These are phyloP conservation scores for Hermaeophaga mercurialis DNA, from an alignment of 2,888 invertebrate genomes.

Conservation along the genomic window DNA sequence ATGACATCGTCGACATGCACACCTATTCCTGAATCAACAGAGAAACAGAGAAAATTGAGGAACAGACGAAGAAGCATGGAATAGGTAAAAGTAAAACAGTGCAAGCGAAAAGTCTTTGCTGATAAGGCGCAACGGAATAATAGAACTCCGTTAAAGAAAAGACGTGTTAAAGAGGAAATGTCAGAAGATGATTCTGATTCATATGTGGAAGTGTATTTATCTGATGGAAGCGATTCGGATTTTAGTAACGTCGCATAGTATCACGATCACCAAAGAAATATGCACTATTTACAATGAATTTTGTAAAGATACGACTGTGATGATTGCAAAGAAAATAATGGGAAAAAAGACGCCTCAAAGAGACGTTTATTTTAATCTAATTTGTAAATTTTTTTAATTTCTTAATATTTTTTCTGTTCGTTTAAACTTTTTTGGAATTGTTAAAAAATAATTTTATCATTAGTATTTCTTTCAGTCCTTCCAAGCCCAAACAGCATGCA, in stretches of 20 bases:
- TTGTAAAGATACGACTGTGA: no score
- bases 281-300: no score
- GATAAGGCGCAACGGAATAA: not conserved
- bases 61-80: not conserved
- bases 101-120: not conserved
- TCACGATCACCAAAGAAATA: no score
- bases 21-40: not conserved
- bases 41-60: slow-evolving; percentile 15
- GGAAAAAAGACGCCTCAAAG: no score
- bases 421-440: no score
- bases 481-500: not conserved
- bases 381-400: no score
- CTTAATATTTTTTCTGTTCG: no score
- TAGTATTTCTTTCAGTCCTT: not conserved
- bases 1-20: not conserved
- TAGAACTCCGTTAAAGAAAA: not conserved
- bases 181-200: not conserved
- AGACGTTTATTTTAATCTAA: no score
- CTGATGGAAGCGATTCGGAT: no score
- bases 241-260: no score
- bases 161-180: not conserved
- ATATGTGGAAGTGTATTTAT: not conserved
- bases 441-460: no score
- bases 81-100: not conserved
- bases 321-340: no score